Base-by-base conservation (phyloP, 1,140 invertebrate species). In the Penaeus vannamei region DNA sequence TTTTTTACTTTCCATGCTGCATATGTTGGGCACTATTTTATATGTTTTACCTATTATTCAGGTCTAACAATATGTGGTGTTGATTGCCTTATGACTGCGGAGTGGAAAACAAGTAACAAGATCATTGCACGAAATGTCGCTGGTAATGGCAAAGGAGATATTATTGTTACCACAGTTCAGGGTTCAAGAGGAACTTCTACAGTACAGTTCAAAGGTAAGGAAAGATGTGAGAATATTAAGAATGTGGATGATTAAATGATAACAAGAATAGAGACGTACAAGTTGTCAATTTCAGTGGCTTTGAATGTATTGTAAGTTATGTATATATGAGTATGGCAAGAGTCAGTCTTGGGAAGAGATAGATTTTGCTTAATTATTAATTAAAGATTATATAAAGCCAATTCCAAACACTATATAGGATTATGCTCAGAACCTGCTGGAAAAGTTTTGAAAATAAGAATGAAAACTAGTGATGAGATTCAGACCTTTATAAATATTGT, bases 31-130 rank as follows among this genome's bases (percentile, higher is more conserved):
- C 14, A 53, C 14, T 69, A 12, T 69, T 46, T 85, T 14, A 64
- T 19, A 22, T 62, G 0, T 36, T 29, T 26, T 81, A 62, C 92
- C 91, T 93, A 93, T 42, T 7, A 42, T 42, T 4, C 89, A 98
- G 98, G 97, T 90, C 93, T 99, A 0, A 96, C 96, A 91, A 99
- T 99, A 92, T 99, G 98, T 94, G 98, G 97, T 0, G 97, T 97
- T 91, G 98, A 99, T 92, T 99, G 98, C 93, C 93, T 98, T 3
- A 93, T 99, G 77, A 98, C 98, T 66, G 97, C 98, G 0, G 98
- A 99, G 95, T 99, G 99, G 99, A 98, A 98, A 92, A 98, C 98
- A 1, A 95, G 96, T 26, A 99, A 98, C 92, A 99, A 99, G 94
- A 99, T 99, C 90, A 96, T 99, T 69, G 98, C 98, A 0, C 95